These are phyloP conservation scores for Stenodema calcarata DNA, from an alignment of 2,888 invertebrate genomes.

Conservation along the genomic window DNA sequence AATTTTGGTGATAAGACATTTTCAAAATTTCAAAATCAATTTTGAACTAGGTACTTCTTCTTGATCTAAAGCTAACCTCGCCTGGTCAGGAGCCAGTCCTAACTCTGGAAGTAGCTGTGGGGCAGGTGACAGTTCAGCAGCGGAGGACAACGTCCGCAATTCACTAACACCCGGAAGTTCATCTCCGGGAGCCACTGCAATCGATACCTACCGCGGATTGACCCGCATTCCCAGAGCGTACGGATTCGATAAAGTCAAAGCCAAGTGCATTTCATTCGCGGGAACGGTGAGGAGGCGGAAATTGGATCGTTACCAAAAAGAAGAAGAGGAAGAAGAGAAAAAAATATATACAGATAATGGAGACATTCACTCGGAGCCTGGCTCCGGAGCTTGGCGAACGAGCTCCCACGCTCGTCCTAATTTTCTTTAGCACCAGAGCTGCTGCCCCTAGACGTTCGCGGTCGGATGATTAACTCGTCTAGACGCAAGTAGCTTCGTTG, in stretches of 20 bases:
- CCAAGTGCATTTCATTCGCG: not conserved
- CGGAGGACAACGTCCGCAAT: no score
- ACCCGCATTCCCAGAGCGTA: not conserved
- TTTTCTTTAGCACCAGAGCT: not conserved
- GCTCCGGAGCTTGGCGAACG: not conserved
- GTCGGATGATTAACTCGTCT: slow-evolving; percentile 18
- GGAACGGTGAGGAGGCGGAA: not conserved
- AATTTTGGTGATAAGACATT: no score
- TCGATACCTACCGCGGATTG: no score
- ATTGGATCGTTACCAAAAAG: slow-evolving; percentile 29
- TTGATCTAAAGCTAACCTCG: no score
- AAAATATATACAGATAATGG: not conserved
- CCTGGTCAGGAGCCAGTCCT: no score
- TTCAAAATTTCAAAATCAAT: no score
- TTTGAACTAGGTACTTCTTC: no score
- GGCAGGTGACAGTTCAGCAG: no score
- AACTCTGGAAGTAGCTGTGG: no score
- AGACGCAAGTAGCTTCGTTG: slow-evolving; percentile 8
- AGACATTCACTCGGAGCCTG: not conserved
- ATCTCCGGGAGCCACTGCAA: no score
- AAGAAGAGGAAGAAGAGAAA: not conserved
- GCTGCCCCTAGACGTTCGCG: not conserved
- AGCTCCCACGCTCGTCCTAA: not conserved
- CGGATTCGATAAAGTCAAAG: not conserved
- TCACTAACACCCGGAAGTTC: no score